These are phyloP conservation scores for Xestoiulus laeticollis DNA, from an alignment of 2,888 invertebrate species.

Conservation along the genomic window DNA sequence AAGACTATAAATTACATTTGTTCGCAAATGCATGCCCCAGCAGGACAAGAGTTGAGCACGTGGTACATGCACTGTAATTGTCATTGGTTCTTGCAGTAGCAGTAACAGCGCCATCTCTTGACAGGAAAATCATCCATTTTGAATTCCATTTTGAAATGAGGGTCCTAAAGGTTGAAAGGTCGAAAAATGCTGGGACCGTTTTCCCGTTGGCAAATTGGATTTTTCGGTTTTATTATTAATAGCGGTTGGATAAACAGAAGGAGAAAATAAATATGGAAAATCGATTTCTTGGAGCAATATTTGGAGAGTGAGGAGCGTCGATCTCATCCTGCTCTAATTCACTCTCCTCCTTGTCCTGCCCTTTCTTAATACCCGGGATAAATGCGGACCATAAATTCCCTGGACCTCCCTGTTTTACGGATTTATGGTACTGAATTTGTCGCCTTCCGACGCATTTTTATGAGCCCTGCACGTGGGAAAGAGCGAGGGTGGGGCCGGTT, in stretches of 20 bases:
- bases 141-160: too few species aligned
- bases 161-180: background rate
- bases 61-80: too few species aligned
- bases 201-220: background rate
- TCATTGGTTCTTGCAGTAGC: too few species aligned
- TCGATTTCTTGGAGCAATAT: constrained; percentile 26
- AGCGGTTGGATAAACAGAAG: constrained; percentile 9
- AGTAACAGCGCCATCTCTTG: too few species aligned
- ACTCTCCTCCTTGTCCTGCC: background rate
- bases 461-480: background rate
- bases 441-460: background rate
- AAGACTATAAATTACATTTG: too few species aligned
- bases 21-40: too few species aligned
- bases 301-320: background rate
- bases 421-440: constrained; percentile 7
- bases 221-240: constrained; percentile 26
- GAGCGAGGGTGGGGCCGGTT: background rate
- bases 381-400: background rate
- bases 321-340: constrained; percentile 4
- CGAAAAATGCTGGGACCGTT: background rate
- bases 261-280: constrained; percentile 18
- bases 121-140: too few species aligned
- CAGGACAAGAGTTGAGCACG: too few species aligned
- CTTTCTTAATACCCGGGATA: background rate
- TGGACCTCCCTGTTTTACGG: constrained; percentile 12